Evolutionary conservation across 2,888 invertebrate genomes (phyloP).

Genomic region (Eristalis tenax): DNA sequence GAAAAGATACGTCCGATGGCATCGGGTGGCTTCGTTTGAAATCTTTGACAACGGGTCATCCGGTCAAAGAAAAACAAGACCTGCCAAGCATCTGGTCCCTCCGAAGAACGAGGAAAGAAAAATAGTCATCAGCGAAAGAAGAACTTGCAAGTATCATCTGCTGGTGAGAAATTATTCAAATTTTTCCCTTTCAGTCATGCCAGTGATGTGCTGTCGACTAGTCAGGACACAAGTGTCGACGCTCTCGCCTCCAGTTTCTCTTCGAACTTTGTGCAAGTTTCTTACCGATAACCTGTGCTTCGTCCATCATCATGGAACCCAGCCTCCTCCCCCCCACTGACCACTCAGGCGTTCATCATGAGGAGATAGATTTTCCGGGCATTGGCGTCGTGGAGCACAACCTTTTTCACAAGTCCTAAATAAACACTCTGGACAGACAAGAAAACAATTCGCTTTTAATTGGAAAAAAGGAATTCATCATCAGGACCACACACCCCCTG

Average conservation of each 20-base stretch:
- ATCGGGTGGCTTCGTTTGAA: conserved; percentile 12
- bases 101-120: conserved; percentile 16
- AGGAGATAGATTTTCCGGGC: conserved; percentile 14
- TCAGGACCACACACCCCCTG: conserved; percentile 11
- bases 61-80: background rate
- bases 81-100: background rate
- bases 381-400: conserved; percentile 50
- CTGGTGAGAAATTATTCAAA: conserved; percentile 17
- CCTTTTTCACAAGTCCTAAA: conserved; percentile 76
- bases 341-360: conserved; percentile 12
- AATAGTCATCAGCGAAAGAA: background rate
- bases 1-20: background rate
- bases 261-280: conserved; percentile 26
- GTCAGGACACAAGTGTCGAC: conserved; percentile 3
- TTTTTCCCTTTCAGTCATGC: background rate
- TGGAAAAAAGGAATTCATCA: conserved; percentile 77
- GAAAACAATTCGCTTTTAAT: conserved; percentile 82
- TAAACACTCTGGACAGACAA: conserved; percentile 78
- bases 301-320: background rate
- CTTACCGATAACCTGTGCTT: conserved; percentile 46
- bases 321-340: background rate
- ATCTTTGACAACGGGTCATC: conserved; percentile 28
- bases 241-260: conserved; percentile 21
- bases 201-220: background rate
- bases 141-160: conserved; percentile 20